These are phyloP conservation scores for Stenodera caucasica DNA, from an alignment of 2,888 invertebrate genomes.

Conservation along the genomic window DNA sequence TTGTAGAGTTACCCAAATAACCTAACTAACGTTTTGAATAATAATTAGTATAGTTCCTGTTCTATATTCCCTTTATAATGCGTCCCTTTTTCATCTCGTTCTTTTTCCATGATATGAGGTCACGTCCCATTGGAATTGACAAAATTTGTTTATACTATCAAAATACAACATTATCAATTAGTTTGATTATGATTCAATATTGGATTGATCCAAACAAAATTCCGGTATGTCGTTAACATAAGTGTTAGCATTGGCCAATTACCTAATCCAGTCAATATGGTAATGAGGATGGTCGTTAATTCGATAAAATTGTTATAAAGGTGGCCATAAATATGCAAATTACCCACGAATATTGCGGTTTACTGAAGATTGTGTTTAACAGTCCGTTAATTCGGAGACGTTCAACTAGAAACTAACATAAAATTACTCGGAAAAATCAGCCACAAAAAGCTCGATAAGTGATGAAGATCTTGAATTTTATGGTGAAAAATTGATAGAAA, in stretches of 20 bases:
- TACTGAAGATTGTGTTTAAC: background rate
- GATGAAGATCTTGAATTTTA: too few species aligned
- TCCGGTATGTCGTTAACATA: background rate
- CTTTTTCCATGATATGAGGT: background rate
- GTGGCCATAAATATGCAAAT: constrained; percentile 27
- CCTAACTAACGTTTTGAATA: constrained; percentile 1
- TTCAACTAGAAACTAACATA: background rate
- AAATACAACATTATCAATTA: background rate
- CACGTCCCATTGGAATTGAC: background rate
- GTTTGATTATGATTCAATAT: background rate
- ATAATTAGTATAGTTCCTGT: background rate
- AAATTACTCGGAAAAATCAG: too few species aligned
- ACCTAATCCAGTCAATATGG: background rate
- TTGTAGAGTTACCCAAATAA: background rate
- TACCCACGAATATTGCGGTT: constrained; percentile 10
- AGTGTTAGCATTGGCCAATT: background rate
- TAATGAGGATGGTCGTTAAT: constrained; percentile 11
- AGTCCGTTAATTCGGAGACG: background rate
- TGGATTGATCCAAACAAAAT: background rate
- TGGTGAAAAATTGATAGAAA: too few species aligned
- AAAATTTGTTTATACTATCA: background rate
- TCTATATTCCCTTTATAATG: background rate
- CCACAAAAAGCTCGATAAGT: too few species aligned
- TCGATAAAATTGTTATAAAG: constrained; percentile 21
- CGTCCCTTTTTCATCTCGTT: background rate